These are phyloP conservation scores for Cerastoderma edule DNA, from an alignment of 2,888 invertebrate genomes.

Conservation along the genomic window DNA sequence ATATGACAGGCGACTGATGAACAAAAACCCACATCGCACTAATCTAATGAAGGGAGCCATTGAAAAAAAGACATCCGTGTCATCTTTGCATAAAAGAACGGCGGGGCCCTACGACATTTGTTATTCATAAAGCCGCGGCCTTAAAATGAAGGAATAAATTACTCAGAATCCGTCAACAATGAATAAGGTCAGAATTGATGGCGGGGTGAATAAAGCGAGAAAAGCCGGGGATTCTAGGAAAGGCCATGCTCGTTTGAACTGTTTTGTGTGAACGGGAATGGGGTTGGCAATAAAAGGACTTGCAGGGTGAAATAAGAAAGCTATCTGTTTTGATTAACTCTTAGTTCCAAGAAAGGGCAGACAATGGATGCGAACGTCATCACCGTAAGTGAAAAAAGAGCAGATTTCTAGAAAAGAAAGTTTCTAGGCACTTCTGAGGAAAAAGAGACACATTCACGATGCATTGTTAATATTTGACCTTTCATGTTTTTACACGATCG, in stretches of 20 bases:
- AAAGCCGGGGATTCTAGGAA: slow-evolving; percentile 23
- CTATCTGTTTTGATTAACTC: background rate
- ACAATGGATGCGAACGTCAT: background rate
- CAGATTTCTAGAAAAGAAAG: background rate
- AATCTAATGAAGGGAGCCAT: slow-evolving; percentile 51
- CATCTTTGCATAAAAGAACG: slow-evolving; percentile 35
- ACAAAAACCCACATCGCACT: slow-evolving; percentile 45
- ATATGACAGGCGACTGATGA: slow-evolving; percentile 49
- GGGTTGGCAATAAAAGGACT: slow-evolving; percentile 38
- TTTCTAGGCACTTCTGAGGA: background rate
- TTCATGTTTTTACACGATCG: no score
- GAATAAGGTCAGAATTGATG: slow-evolving; percentile 43
- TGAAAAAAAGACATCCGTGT: slow-evolving; percentile 32
- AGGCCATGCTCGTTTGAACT: slow-evolving; percentile 47
- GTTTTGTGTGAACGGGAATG: slow-evolving; percentile 31
- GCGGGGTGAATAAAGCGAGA: slow-evolving; percentile 35
- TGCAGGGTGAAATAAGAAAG: background rate
- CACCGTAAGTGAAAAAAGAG: background rate
- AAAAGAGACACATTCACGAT: background rate
- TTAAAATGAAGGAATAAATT: slow-evolving; percentile 59
- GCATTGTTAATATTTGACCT: no score
- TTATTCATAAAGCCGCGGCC: slow-evolving; percentile 44
- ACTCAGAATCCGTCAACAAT: slow-evolving; percentile 49
- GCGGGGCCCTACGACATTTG: slow-evolving; percentile 20
- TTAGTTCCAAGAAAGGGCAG: background rate